A percentile compares a stretch with the other conserved stretches of the same genome.
Conservation (phyloP, 2,113 vertebrate species). For the Oncorhynchus clarkii region DNA sequence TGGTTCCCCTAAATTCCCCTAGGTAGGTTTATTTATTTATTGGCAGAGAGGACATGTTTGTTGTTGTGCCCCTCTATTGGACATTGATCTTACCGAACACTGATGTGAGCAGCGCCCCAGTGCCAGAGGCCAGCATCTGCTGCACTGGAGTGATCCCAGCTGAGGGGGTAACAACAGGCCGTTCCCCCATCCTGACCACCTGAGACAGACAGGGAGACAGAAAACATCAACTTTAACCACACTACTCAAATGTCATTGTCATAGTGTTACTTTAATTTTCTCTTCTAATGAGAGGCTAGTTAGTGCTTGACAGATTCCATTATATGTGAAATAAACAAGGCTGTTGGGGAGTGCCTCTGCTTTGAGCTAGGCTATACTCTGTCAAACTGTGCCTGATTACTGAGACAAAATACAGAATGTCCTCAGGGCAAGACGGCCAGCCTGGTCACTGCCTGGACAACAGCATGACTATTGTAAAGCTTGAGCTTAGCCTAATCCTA, state of each 20-base stretch:
- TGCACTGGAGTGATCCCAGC: conserved; percentile 86
- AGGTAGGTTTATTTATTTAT: not conserved
- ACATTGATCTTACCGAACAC: conserved; percentile 82
- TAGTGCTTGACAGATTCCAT: too few relatives aligned
- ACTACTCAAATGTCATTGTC: not conserved
- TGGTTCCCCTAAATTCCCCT: too few relatives aligned
- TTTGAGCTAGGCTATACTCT: not conserved
- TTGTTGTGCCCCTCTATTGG: not conserved
- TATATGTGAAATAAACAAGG: conserved; percentile 16
- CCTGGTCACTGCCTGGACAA: not conserved
- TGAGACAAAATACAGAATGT: too few relatives aligned
- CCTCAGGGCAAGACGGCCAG: not conserved
- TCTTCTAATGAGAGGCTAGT: too few relatives aligned
- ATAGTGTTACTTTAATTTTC: not conserved
- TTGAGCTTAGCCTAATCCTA: not conserved
- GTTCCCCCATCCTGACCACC: conserved; percentile 80
- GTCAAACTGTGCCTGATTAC: not conserved
- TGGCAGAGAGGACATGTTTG: not conserved
- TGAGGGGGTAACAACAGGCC: conserved; percentile 23
- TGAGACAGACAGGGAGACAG: conserved; percentile 46
- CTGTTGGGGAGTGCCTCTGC: not conserved
- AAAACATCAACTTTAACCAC: not conserved
- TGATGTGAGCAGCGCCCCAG: conserved; percentile 89
- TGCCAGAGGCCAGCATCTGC: conserved; percentile 93
- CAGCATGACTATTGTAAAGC: not conserved